phyloP scores from a whole-genome alignment of 2,797 vertebrate genomes.

The Molossus molossus region DNA sequence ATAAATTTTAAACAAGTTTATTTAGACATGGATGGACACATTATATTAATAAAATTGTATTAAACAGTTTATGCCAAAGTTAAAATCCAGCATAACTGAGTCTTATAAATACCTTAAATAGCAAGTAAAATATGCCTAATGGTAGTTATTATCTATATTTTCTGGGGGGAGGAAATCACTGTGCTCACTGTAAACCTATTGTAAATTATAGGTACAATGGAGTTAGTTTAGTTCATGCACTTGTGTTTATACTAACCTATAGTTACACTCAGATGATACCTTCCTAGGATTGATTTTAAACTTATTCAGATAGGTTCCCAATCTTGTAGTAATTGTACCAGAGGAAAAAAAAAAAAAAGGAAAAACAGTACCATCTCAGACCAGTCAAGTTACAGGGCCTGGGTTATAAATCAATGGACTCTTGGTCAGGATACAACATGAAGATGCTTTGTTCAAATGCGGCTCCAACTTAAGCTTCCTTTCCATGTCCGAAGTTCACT shows the following conservation, averaged over 20 bases:
- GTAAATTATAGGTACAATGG: background rate
- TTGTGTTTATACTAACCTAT: background rate
- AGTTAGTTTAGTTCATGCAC: background rate
- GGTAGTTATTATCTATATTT: background rate
- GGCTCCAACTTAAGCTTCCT: background rate
- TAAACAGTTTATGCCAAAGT: background rate
- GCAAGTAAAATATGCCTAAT: background rate
- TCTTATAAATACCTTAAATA: slow-evolving; percentile 2
- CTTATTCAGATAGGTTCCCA: background rate
- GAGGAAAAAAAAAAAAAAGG: background rate
- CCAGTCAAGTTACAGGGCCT: background rate
- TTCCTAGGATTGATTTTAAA: background rate
- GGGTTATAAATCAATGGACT: background rate
- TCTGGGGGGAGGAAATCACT: background rate
- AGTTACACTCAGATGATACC: background rate
- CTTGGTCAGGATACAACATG: background rate
- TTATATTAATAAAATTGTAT: slow-evolving; percentile 39
- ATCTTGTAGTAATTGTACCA: background rate
- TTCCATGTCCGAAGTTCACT: background rate
- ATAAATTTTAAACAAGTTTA: slow-evolving; percentile 40
- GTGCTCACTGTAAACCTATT: background rate
- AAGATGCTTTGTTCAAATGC: background rate
- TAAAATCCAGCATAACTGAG: slow-evolving; percentile 3
- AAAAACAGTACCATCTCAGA: background rate
- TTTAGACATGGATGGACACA: background rate